A percentile compares a stretch with the other conserved stretches of the same genome.
phyloP scores from a whole-genome alignment of 2,113 vertebrate genomes.

The Thinocorus orbignyianus region DNA sequence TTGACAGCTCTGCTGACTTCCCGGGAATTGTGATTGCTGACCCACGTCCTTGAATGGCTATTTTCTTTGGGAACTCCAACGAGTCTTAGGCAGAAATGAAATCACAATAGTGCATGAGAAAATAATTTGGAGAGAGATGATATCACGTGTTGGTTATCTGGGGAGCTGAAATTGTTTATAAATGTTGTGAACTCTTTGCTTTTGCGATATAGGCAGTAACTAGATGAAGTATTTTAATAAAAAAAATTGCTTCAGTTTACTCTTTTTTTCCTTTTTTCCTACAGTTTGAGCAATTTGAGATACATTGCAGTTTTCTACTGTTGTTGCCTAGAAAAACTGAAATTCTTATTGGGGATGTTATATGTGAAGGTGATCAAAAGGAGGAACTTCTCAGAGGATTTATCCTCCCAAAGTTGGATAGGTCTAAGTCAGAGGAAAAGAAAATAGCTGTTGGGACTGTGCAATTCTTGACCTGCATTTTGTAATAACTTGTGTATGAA shows the following conservation, averaged over 20 bases:
- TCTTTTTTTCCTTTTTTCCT: not conserved
- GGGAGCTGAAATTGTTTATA: constrained; percentile 26
- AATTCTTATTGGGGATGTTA: not conserved
- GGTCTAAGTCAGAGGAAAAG: not conserved
- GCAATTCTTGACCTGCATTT: not conserved
- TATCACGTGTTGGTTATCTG: constrained; percentile 7
- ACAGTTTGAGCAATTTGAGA: not conserved
- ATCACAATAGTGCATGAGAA: not conserved
- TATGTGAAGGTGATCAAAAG: not conserved
- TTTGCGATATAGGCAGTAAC: not conserved
- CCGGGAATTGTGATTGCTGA: not conserved
- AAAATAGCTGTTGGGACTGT: not conserved
- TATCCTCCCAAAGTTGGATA: not conserved
- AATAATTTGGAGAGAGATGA: constrained; percentile 2
- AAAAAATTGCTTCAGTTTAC: not conserved
- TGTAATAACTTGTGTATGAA: not conserved
- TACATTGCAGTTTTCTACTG: not conserved
- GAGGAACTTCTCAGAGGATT: not conserved
- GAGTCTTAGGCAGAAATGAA: not conserved
- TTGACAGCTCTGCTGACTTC: not conserved
- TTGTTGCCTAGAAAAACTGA: not conserved
- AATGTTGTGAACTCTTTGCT: not conserved
- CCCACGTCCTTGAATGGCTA: not conserved
- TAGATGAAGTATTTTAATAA: not conserved
- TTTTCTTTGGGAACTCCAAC: not conserved